Base-by-base conservation (phyloP, 2,888 invertebrate genomes). In the Drosophila meridiana region DNA sequence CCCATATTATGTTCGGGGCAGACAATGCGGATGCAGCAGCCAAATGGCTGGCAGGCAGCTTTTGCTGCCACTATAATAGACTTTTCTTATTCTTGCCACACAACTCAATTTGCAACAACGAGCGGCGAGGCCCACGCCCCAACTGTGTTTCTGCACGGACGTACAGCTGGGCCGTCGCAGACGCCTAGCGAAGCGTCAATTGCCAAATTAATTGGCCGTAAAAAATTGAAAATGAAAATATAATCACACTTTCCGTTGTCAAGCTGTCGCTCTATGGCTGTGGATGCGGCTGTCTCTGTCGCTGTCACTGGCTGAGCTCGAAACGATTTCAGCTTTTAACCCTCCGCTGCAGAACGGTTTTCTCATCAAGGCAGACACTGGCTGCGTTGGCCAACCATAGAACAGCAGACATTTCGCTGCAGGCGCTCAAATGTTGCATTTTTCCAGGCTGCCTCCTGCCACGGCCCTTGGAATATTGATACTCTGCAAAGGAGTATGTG, bases 221-320 rank as follows among this genome's bases (percentile, higher is more conserved):
- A 93, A 92, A 91, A 92, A 92, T 92, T 92, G 90, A 91, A 93
- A 93, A 93, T 92, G 92, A 90, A 93, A 93, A 92, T 90, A 92
- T 93, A 93, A 93, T 92, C 92, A 92, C 92, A 87, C 84, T 89
- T 90, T 89, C 90, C 87, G 87, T 84, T 83, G 80, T 80, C 55
- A 67, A 69, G 59, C 67, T 57, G 56, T 65, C 45, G 50, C 36
- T 50, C 47, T 52, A 1, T 47, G 5, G 32, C 32, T 50, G 32
- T 50, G 4, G 32, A 8, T 14, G 47, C 30, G 28, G 28, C 47
- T 47, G 47, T 47, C 3, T 13, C 13, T 3, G 47, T 47, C 4
- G 47, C 48, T 50, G 50, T 79, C 79, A 89, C 70, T 80, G 81
- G 87, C 62, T 76, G 62, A 65, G 74, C 71, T 66, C 62, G 62